Base-by-base conservation (phyloP, 2,888 invertebrate species). In the Allygus modestus region DNA sequence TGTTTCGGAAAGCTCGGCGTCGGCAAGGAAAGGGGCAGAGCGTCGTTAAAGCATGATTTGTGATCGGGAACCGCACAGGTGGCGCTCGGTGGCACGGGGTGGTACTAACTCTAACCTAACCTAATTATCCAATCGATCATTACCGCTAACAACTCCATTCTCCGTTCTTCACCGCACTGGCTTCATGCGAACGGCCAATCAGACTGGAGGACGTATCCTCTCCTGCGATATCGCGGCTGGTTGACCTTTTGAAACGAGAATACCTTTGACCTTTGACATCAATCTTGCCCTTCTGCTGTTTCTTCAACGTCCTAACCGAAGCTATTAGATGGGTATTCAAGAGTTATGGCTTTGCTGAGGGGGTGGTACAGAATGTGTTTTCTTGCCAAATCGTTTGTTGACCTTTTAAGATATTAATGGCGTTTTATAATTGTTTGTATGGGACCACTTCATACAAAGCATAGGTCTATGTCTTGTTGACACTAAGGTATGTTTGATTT, bases 71-170 rank as follows among this genome's bases (percentile, higher is more conserved):
- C 79, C 58, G 79, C 1, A 58, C 77, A 77, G 79, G 79, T 79
- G 79, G 79, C 79, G 79, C 79, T 4, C 77, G 51, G 79, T 79
- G 79, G 79, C 37, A 79, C 79, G 12, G 79, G 12, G 58, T 58
- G 79, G 79, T 58, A 79, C 79, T 79, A 79, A 79, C 79, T 79
- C 79, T 58, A 79, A 79, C 79, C 79, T 79, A 79, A 79, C 79
- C 79, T 79, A 79, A 79, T 79, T 79, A 79, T 17, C 58, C 58
- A 54, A 79, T 79, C 79, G 79, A 79, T 79, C 58, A 79, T 77
- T 77, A 77, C 75, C 17, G 46, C 54, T 58, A 79, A 79, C 79
- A 79, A 79, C 79, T 79, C 79, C 58, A 79, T 79, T 58, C 58
- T 7, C 58, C n/a, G 20, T 33, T 26, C 33, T 79, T 58, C 58